phyloP scores from a whole-genome alignment of 2,113 vertebrate genomes.

The Tricholaema leucomelas region DNA sequence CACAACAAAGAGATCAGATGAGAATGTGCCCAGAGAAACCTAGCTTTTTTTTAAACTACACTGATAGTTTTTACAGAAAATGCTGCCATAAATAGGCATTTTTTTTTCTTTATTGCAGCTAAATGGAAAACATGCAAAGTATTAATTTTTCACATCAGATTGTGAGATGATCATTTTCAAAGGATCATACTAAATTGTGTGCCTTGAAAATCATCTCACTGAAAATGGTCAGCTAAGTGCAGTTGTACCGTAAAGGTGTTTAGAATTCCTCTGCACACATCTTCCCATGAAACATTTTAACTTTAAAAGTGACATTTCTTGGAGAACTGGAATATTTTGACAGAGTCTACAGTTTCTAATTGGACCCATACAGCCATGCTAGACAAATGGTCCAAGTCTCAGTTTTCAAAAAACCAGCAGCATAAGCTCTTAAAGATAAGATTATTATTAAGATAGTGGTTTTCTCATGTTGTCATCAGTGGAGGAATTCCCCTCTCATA shows the following conservation, averaged over 20 bases:
- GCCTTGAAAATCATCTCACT: not conserved
- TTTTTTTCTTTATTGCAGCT: not conserved
- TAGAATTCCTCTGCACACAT: not conserved
- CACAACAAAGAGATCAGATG: constrained; percentile 4
- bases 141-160: constrained; percentile 13
- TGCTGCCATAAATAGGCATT: not conserved
- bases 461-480: constrained; percentile 66
- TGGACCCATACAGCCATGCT: not conserved
- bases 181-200: not conserved
- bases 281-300: not conserved
- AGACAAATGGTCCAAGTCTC: not conserved
- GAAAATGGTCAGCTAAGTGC: not conserved
- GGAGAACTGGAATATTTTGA: not conserved
- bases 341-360: not conserved
- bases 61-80: constrained; percentile 19
- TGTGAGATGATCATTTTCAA: not conserved
- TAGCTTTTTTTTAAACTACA: not conserved
- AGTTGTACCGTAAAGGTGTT: not conserved
- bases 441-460: constrained; percentile 52
- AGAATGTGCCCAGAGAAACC: constrained; percentile 22
- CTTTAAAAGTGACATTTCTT: not conserved
- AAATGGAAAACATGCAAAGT: constrained; percentile 12
- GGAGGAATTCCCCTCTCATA: constrained; percentile 62
- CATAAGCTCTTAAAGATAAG: constrained; percentile 42
- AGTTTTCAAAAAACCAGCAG: constrained; percentile 35